Conservation (phyloP, 2,113 vertebrate species). For the Sphyrna mokarran region DNA sequence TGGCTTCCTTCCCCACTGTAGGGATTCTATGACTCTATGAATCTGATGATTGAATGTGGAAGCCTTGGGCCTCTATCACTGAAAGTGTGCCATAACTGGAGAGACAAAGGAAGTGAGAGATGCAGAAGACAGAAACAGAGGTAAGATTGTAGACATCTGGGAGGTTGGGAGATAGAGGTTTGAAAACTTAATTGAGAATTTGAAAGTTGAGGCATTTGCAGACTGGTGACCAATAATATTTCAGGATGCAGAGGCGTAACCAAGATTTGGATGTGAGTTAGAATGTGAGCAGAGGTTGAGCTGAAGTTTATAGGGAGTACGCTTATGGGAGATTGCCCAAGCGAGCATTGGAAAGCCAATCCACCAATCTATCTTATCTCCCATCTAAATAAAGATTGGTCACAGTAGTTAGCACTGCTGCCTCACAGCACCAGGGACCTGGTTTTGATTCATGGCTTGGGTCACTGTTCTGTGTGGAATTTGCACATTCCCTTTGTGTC, state of each 20-base stretch:
- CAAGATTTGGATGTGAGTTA: background rate
- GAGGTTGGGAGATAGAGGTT: background rate
- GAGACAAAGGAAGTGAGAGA: background rate
- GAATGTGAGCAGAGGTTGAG: background rate
- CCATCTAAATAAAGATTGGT: background rate
- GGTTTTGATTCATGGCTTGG: too few relatives aligned
- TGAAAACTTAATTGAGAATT: background rate
- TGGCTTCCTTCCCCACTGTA: too few relatives aligned
- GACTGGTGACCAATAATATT: background rate
- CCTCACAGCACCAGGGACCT: too few relatives aligned
- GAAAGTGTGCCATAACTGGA: background rate
- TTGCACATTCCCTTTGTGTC: too few relatives aligned
- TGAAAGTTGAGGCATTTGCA: background rate
- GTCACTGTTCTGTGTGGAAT: too few relatives aligned
- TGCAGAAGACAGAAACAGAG: background rate
- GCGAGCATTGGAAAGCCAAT: background rate
- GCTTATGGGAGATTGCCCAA: too few relatives aligned
- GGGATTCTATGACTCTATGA: too few relatives aligned
- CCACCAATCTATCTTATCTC: background rate
- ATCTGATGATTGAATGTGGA: background rate
- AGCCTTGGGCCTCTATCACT: background rate
- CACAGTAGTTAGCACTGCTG: too few relatives aligned
- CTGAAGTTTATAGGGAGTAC: background rate
- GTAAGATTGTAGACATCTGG: background rate
- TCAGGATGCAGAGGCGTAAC: background rate